These are phyloP conservation scores for Tupaia tana DNA, from an alignment of 2,113 vertebrate genomes.

Conservation along the genomic window DNA sequence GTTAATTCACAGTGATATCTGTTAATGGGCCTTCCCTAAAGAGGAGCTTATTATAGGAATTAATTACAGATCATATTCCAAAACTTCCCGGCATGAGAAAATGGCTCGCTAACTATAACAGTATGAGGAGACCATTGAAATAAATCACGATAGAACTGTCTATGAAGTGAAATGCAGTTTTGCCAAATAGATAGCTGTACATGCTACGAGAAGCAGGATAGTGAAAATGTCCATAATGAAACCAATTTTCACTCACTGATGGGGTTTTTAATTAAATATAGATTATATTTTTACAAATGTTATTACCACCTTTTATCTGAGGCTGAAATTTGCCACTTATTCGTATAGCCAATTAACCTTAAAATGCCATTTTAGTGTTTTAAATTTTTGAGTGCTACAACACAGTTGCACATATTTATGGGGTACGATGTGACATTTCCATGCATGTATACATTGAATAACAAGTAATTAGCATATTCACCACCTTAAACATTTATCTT, in stretches of 20 bases:
- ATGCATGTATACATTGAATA: no score
- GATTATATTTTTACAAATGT: background rate
- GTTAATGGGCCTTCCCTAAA: conserved; percentile 52
- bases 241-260: conserved; percentile 21
- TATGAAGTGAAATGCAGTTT: conserved; percentile 14
- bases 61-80: conserved; percentile 40
- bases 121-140: conserved; percentile 44
- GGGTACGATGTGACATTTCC: no score
- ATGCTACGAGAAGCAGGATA: background rate
- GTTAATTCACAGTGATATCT: conserved; percentile 59
- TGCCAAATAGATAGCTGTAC: background rate
- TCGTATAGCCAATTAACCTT: conserved; percentile 29
- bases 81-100: conserved; percentile 17
- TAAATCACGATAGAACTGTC: conserved; percentile 31
- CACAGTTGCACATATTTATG: no score
- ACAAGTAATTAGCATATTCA: no score
- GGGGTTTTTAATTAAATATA: conserved; percentile 18
- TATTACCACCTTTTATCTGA: conserved; percentile 18
- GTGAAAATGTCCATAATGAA: conserved; percentile 9
- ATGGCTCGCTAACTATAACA: background rate
- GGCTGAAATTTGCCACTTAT: conserved; percentile 13
- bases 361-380: conserved; percentile 1
- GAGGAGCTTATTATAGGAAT: conserved; percentile 55
- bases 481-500: no score
- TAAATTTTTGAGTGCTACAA: no score